Evolutionary conservation across 2,888 invertebrate genomes (phyloP).

Genomic region (Rhyacophila evoluta): DNA sequence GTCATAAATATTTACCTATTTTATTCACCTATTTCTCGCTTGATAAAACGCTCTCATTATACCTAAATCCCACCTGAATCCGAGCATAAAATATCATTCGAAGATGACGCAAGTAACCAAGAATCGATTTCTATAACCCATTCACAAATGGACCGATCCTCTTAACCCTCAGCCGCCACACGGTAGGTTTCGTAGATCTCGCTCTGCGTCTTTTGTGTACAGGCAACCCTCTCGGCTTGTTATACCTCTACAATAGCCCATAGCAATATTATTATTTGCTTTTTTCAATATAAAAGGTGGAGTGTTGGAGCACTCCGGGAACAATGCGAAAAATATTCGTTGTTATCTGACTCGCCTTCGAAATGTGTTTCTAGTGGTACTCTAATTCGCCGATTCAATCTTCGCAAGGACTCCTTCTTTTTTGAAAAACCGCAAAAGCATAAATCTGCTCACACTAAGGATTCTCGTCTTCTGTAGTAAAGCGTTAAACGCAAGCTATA

Average conservation of each 20-base stretch:
- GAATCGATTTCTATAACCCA: constrained; percentile 17
- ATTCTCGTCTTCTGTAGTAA: neutral
- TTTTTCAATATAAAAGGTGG: neutral
- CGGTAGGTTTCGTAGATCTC: neutral
- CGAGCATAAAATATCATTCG: constrained; percentile 10
- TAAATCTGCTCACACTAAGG: neutral
- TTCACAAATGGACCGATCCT: constrained; percentile 8
- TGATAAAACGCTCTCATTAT: neutral
- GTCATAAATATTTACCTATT: neutral
- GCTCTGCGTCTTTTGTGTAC: neutral
- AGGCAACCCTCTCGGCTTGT: neutral
- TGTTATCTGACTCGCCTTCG: constrained; percentile 1
- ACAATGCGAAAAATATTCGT: constrained; percentile 17
- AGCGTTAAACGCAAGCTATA: no score
- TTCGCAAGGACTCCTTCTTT: neutral
- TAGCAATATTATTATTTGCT: constrained; percentile 24
- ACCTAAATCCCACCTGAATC: neutral
- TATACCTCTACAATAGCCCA: constrained; percentile 9
- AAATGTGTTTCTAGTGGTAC: constrained; percentile 14
- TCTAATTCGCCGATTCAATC: constrained; percentile 7
- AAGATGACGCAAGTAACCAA: neutral
- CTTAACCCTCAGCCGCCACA: neutral
- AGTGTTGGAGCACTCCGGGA: constrained; percentile 2
- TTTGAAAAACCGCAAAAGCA: constrained; percentile 3
- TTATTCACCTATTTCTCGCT: neutral